Conservation (phyloP, 1,140 invertebrate species). For the Drosophila pseudoananassae region DNA sequence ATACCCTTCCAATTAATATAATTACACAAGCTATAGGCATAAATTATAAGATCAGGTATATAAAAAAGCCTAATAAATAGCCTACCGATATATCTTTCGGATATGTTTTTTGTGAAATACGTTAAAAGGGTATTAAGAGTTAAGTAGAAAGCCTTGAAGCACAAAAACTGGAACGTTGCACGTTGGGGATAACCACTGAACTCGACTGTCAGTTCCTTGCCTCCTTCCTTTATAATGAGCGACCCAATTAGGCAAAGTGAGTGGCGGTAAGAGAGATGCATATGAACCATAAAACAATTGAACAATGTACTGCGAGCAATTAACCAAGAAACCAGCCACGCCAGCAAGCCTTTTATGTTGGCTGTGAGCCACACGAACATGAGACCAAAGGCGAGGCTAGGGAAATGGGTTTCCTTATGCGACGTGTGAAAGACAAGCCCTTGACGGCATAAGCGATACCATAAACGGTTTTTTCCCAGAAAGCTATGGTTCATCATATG, state of each 20-base stretch:
- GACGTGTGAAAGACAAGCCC: neutral
- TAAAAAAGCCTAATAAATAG: neutral
- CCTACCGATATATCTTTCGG: too few relatives aligned
- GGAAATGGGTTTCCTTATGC: slow-evolving; percentile 24
- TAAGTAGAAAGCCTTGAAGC: neutral
- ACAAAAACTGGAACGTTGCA: slow-evolving; percentile 66
- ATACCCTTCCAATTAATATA: neutral
- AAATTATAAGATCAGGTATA: neutral
- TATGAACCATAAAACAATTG: slow-evolving; percentile 82
- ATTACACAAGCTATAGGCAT: neutral
- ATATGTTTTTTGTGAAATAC: neutral
- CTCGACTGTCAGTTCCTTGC: slow-evolving; percentile 18
- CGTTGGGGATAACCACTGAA: slow-evolving; percentile 25
- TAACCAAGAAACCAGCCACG: slow-evolving; percentile 46
- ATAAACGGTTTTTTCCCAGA: neutral
- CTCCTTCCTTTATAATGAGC: slow-evolving; percentile 59
- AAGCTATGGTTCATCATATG: neutral
- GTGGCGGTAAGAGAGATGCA: slow-evolving; percentile 68
- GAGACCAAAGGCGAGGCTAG: slow-evolving; percentile 9
- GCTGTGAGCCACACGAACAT: slow-evolving; percentile 15
- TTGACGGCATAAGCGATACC: neutral
- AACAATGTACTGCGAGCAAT: slow-evolving; percentile 73
- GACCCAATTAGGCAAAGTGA: slow-evolving; percentile 81
- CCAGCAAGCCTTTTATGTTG: slow-evolving; percentile 2
- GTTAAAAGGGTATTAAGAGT: neutral